Evolutionary conservation across 2,797 vertebrate genomes (phyloP), one percentile per base, ranked within the genome.

Genomic region (Emys orbicularis): DNA sequence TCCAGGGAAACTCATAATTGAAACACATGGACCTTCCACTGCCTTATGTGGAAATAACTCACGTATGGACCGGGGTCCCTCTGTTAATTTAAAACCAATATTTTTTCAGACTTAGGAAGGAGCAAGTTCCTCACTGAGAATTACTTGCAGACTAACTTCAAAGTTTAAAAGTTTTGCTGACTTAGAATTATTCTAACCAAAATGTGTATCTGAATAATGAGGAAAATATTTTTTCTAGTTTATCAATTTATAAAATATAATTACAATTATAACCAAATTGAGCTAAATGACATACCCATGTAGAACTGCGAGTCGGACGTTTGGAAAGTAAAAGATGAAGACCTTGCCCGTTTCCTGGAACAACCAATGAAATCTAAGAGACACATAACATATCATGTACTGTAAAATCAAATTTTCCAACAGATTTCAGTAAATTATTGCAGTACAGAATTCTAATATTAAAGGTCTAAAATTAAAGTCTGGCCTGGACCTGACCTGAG

Each of bases 301-400:
- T 88, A 25, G 80, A 88, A 74, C 15, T 89, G 87, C 44, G 83
- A 92, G 83, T 92, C 91, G 93, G 95, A 95, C 74, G 95, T 95
- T 68, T 97, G 89, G 29, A 96, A 97, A 79, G 96, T 97, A 79
- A 98, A 98, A 93, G 98, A 98, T 41, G 98, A 98, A 83, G 98
- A 98, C 31, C 98, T 97, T 65, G 92, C n/a, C 53, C 97, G 97
- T 90, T 98, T 99, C 93, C 97, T 97, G 65, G 97, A 96, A 89
- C 90, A 96, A 44, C 77, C 92, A 84, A 85, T 85, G 65, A 93
- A 83, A 92, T 97, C 98, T 99, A 93, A 15, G 89, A 96, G 83
- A 90, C 93, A 96, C 91, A 76, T 21, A 95, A 86, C 1, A 90
- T 4, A 89, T 0, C 76, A 85, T 44, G 2, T 65, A 81, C 34